Evolutionary conservation across 2,113 vertebrate genomes (phyloP), one percentile per base, ranked within the genome.

Genomic region (Embiotoca jacksoni): DNA sequence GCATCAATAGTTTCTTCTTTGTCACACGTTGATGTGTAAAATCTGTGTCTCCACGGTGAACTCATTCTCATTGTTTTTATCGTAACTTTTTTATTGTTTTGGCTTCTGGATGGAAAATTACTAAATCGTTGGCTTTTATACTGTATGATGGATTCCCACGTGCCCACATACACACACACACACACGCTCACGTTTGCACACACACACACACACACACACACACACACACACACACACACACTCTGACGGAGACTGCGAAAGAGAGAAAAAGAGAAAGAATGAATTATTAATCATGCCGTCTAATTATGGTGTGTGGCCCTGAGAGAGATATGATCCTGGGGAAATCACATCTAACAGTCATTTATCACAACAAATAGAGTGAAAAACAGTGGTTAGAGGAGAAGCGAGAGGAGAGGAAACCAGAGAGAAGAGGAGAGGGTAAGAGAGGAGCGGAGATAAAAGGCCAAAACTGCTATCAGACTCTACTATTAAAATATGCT

Each of bases 301-400:
- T 93, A 92, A 93, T 92, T 93, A 92, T 92, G 89, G 88, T 88
- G 82, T 88, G 83, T 80, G 86, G 88, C 85, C 89, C 86, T 81
- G 81, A 87, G 89, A 92, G 91, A 91, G 89, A 91, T 85, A 92
- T 92, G 92, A 92, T 93, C 88, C 81, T 59, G 58, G 88, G 90
- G 89, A 92, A 91, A 92, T 93, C 89, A 90, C 88, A 88, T 91
- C 87, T 88, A 91, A 91, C 83, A 90, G 87, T 89, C 89, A 90
- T 93, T 93, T 93, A 93, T 93, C 87, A 91, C 89, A 93, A 93
- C 91, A 93, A 93, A 92, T 87, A 88, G 84, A 91, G 80, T 88
- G 84, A 87, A 91, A 85, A 91, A 87, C 84, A 81, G 74, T 85
- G 82, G 82, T 82, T 83, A 80, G 85, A 84, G 85, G 75, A 88